These are phyloP conservation scores for Diarsia rubi DNA, from an alignment of 2,888 invertebrate species.

Conservation along the genomic window DNA sequence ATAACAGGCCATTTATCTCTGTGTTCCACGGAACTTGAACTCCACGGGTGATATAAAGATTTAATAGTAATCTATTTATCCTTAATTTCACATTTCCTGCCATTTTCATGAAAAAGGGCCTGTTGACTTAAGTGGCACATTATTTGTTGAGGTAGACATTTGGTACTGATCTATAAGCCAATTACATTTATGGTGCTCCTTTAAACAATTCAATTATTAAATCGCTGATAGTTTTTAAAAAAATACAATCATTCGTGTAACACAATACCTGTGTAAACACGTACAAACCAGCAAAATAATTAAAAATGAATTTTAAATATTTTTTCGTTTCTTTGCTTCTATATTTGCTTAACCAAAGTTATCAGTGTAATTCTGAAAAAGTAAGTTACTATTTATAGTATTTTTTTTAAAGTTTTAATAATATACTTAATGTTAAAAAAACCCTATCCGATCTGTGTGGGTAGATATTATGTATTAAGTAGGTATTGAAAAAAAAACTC, in stretches of 20 bases:
- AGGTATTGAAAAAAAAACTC: too few species aligned
- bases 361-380: neutral
- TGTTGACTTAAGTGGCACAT: neutral
- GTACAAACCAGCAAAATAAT: too few species aligned
- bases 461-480: too few species aligned
- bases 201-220: neutral
- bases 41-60: too few species aligned
- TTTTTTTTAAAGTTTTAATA: too few species aligned
- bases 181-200: neutral
- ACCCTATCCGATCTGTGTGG: too few species aligned
- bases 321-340: neutral
- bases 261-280: neutral
- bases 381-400: constrained; percentile 7
- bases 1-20: too few species aligned
- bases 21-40: too few species aligned
- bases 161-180: too few species aligned
- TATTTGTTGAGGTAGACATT: neutral
- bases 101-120: neutral
- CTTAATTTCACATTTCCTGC: neutral
- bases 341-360: constrained; percentile 5
- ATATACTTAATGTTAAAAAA: too few species aligned
- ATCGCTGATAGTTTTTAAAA: neutral
- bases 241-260: neutral
- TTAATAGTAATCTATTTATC: too few species aligned
- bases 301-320: neutral